Percentiles rank a stretch among this genome's conserved stretches.
These are phyloP conservation scores for Trypoxylus dichotomus DNA, from an alignment of 1,140 invertebrate species.

Conservation along the genomic window DNA sequence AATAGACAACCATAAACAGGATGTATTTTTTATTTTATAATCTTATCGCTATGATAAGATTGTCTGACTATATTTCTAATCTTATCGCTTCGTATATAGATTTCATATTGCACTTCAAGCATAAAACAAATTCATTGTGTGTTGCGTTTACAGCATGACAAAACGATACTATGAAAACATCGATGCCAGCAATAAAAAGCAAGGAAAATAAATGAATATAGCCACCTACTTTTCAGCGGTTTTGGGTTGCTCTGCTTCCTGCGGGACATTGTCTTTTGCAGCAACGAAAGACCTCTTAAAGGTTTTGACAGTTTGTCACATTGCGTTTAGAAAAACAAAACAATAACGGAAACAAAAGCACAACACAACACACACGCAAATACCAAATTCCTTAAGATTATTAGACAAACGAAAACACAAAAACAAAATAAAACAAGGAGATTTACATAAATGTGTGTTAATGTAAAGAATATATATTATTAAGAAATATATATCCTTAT, in stretches of 20 bases:
- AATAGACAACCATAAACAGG: background rate
- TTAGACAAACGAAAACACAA: conserved; percentile 31
- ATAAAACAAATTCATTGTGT: background rate
- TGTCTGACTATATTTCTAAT: conserved; percentile 14
- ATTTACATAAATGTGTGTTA: conserved; percentile 22
- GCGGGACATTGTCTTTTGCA: conserved; percentile 57
- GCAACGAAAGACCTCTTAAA: conserved; percentile 21
- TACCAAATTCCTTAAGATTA: conserved; percentile 19
- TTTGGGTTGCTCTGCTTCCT: conserved; percentile 66
- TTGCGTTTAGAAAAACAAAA: background rate
- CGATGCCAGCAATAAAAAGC: conserved; percentile 19
- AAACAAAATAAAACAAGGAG: conserved; percentile 30
- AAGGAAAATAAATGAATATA: conserved; percentile 13
- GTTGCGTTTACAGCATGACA: background rate
- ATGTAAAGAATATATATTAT: conserved; percentile 23
- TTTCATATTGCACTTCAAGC: conserved; percentile 6
- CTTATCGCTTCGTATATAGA: conserved; percentile 13
- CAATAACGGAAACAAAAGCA: conserved; percentile 19
- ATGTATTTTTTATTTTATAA: background rate
- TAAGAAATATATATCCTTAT: conserved; percentile 11
- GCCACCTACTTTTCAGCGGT: conserved; percentile 62
- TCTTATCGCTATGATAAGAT: conserved; percentile 16
- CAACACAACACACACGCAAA: conserved; percentile 21
- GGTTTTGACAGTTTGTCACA: conserved; percentile 27
- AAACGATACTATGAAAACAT: background rate